Evolutionary conservation across 2,888 invertebrate species (phyloP).

Genomic region (Tachina fera): DNA sequence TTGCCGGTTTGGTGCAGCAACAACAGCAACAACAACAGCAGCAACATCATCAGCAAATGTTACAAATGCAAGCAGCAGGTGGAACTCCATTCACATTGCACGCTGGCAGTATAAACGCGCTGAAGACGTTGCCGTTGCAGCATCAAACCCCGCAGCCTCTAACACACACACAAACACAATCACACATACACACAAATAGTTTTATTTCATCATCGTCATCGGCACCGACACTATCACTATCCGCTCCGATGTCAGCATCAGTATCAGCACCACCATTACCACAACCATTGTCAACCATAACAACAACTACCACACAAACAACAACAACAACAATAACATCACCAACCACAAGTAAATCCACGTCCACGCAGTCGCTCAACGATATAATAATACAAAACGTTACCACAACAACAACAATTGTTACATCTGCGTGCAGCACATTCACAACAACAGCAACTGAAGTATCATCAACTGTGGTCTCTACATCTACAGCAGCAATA

Average conservation of each 20-base stretch:
- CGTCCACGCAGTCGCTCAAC: constrained; percentile 58
- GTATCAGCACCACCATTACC: no score
- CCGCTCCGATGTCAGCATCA: no score
- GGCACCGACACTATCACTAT: constrained; percentile 56
- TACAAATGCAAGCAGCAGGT: constrained; percentile 76
- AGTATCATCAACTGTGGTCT: constrained; percentile 64
- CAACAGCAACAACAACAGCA: constrained; percentile 73
- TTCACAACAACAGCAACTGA: constrained; percentile 68
- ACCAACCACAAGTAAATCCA: constrained; percentile 66
- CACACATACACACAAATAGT: constrained; percentile 61
- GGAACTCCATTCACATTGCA: constrained; percentile 72
- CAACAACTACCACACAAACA: constrained; percentile 66
- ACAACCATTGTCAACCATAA: constrained; percentile 61
- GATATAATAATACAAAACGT: constrained; percentile 59
- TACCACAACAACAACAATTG: constrained; percentile 69
- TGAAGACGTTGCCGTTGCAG: constrained; percentile 73
- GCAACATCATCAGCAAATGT: constrained; percentile 73
- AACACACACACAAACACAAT: constrained; percentile 58
- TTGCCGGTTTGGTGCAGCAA: constrained; percentile 81
- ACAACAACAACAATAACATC: constrained; percentile 61
- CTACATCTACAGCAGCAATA: constrained; percentile 53
- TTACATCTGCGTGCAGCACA: constrained; percentile 69
- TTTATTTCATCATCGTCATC: constrained; percentile 63
- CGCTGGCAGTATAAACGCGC: constrained; percentile 72
- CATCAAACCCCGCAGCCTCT: constrained; percentile 73